Evolutionary conservation across 2,113 vertebrate species (phyloP).

Genomic region (Theristicus caerulescens): DNA sequence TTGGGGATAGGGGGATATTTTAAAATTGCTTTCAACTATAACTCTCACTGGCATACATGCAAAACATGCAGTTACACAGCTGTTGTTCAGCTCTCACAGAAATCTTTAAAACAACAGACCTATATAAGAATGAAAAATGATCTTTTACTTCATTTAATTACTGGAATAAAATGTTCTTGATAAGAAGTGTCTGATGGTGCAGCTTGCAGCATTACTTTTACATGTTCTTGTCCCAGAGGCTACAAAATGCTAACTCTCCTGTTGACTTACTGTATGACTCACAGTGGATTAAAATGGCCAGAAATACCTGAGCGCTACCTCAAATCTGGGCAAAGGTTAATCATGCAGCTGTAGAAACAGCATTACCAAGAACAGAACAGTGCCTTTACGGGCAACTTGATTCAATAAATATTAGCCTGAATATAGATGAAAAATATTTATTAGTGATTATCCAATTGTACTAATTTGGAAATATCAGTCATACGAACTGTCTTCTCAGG

Average conservation of each 20-base stretch:
- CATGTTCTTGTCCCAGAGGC: neutral
- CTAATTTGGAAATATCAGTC: neutral
- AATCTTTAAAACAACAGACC: neutral
- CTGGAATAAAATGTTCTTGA: neutral
- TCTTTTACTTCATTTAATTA: neutral
- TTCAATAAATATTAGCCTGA: neutral
- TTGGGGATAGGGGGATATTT: rapidly evolving
- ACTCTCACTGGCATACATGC: neutral
- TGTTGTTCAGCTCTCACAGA: neutral
- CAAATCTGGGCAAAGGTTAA: neutral
- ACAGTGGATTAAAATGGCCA: neutral
- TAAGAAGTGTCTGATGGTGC: neutral
- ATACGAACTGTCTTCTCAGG: neutral
- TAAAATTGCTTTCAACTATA: neutral
- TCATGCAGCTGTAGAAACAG: neutral
- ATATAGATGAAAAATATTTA: neutral
- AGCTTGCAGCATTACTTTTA: neutral
- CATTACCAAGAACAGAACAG: neutral
- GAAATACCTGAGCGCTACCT: neutral
- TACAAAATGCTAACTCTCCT: neutral
- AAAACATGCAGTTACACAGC: neutral
- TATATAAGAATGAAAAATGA: neutral
- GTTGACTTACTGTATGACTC: neutral
- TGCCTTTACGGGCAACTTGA: neutral
- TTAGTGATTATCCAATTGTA: neutral